Evolutionary conservation across 2,888 invertebrate genomes (phyloP).

Genomic region (Andrena fulva): DNA sequence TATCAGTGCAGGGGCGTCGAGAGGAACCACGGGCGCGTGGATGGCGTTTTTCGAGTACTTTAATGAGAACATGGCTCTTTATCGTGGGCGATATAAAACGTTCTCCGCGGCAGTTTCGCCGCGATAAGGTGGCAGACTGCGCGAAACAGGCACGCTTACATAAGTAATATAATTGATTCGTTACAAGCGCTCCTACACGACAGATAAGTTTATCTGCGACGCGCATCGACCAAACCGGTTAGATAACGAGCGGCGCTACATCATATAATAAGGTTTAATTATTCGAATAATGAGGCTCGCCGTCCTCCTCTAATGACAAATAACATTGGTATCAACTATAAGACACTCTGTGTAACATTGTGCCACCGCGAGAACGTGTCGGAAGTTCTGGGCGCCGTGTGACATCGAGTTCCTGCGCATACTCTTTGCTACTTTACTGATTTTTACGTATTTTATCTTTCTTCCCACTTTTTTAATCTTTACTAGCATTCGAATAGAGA

Average conservation of each 20-base stretch:
- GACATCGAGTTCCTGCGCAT: slow-evolving; percentile 21
- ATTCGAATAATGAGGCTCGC: slow-evolving; percentile 69
- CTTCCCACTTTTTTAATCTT: too few relatives aligned
- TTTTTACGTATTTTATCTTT: background rate
- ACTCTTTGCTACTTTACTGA: background rate
- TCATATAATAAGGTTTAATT: slow-evolving; percentile 75
- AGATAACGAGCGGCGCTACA: slow-evolving; percentile 71
- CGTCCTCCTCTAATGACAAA: slow-evolving; percentile 66
- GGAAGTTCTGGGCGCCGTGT: slow-evolving; percentile 16
- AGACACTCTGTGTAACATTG: slow-evolving; percentile 14
- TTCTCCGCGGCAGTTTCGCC: slow-evolving; percentile 50
- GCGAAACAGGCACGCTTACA: slow-evolving; percentile 62
- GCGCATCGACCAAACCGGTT: slow-evolving; percentile 73
- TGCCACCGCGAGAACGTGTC: slow-evolving; percentile 2
- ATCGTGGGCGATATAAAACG: slow-evolving; percentile 52
- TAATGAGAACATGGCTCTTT: slow-evolving; percentile 35
- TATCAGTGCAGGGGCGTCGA: background rate
- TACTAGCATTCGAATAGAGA: too few relatives aligned
- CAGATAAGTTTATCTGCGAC: slow-evolving; percentile 72
- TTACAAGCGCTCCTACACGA: slow-evolving; percentile 72
- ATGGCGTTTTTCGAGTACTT: slow-evolving; percentile 30
- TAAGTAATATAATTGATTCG: slow-evolving; percentile 72
- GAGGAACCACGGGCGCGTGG: slow-evolving; percentile 2
- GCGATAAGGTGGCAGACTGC: slow-evolving; percentile 62
- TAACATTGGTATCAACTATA: slow-evolving; percentile 41